Percentiles rank a stretch among this genome's conserved stretches.
Evolutionary conservation across 1,140 invertebrate species (phyloP).

Genomic region (Papilio xuthus): DNA sequence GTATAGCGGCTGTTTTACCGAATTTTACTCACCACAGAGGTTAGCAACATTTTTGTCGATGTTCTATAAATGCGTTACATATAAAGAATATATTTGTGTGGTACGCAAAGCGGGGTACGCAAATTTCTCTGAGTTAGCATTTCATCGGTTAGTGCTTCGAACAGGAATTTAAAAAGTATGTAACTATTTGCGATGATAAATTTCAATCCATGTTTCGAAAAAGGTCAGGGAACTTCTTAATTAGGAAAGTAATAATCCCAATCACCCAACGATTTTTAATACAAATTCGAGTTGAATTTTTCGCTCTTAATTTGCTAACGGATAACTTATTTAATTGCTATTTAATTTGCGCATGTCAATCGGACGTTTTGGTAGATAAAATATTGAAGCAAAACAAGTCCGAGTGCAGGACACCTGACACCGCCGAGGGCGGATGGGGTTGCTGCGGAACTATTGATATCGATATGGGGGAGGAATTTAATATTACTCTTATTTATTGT

Average conservation of each 20-base stretch:
- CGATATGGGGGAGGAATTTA: slow-evolving; percentile 76
- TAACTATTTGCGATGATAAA: not conserved
- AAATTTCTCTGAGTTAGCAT: not conserved
- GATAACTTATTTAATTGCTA: not conserved
- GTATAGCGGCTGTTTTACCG: slow-evolving; percentile 72
- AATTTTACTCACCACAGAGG: slow-evolving; percentile 60
- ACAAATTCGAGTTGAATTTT: too few species aligned
- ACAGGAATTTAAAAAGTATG: not conserved
- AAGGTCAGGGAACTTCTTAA: too few species aligned
- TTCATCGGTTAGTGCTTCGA: not conserved
- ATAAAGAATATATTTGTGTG: not conserved
- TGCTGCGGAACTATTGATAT: slow-evolving; percentile 73
- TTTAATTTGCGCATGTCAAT: not conserved
- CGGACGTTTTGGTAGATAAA: not conserved
- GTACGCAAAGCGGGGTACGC: not conserved
- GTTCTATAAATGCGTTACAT: not conserved
- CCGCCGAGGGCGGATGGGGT: slow-evolving; percentile 69
- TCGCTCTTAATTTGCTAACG: too few species aligned
- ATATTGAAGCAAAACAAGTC: slow-evolving; percentile 41
- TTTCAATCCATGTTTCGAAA: too few species aligned
- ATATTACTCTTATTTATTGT: slow-evolving; percentile 80
- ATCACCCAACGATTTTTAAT: too few species aligned
- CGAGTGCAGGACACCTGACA: slow-evolving; percentile 55
- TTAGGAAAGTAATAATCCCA: too few species aligned
- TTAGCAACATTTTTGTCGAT: slow-evolving; percentile 52